Evolutionary conservation across 2,113 vertebrate genomes (phyloP).

Genomic region (Rutilus rutilus): DNA sequence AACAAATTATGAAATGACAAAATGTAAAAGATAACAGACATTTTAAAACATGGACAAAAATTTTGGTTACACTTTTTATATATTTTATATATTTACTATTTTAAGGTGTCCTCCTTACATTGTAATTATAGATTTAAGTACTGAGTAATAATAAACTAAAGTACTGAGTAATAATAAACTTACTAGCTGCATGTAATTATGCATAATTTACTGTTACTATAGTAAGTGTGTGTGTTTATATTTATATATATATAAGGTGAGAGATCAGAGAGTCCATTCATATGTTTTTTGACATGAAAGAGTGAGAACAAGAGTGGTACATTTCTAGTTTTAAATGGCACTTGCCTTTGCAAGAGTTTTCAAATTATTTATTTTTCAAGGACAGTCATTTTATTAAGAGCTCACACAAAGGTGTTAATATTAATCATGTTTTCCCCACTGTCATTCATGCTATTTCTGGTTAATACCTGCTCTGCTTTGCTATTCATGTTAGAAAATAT

Average conservation of each 20-base stretch:
- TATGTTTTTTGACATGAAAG: neutral
- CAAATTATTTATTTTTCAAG: slow-evolving; percentile 37
- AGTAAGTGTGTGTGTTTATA: neutral
- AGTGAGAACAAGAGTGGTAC: slow-evolving; percentile 19
- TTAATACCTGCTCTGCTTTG: slow-evolving; percentile 18
- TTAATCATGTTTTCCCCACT: neutral
- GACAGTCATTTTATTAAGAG: slow-evolving; percentile 31
- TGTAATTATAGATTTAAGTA: no score
- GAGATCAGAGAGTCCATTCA: neutral
- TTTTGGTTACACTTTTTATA: no score
- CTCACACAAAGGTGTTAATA: slow-evolving; percentile 32
- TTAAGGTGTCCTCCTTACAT: no score
- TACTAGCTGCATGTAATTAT: no score
- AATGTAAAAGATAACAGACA: neutral
- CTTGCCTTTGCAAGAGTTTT: slow-evolving; percentile 14
- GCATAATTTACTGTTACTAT: no score
- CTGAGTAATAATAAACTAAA: no score
- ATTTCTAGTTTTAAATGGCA: slow-evolving; percentile 6
- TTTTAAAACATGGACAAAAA: neutral
- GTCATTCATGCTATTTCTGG: slow-evolving; percentile 22
- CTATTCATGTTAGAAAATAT: slow-evolving; percentile 23
- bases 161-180: no score
- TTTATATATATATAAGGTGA: neutral
- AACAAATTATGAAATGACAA: neutral
- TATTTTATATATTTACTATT: no score